Conservation (phyloP, 2,797 vertebrate genomes). For the Artibeus lituratus region DNA sequence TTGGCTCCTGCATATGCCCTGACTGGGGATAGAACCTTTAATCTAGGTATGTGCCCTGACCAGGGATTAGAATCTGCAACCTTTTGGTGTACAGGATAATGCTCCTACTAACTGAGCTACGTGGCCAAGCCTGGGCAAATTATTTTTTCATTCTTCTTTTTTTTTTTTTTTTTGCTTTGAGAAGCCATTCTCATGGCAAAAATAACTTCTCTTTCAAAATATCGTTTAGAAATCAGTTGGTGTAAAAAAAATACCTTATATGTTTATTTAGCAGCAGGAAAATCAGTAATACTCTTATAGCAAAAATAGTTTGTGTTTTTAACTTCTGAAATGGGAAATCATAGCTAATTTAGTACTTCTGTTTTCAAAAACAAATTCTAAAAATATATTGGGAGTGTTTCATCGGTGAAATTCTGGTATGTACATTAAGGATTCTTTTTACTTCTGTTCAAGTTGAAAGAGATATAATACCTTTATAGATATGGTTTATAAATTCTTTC, state of each 20-base stretch:
- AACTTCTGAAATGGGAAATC: constrained; percentile 19
- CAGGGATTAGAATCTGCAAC: neutral
- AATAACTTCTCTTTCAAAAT: constrained; percentile 32
- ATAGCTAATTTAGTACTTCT: constrained; percentile 3
- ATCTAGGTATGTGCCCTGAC: neutral
- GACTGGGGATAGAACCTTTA: too few species aligned
- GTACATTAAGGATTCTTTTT: neutral
- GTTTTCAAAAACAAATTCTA: constrained; percentile 31
- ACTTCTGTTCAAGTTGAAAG: neutral
- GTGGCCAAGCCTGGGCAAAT: neutral
- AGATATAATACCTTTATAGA: neutral
- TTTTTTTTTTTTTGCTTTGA: neutral
- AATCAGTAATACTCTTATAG: neutral
- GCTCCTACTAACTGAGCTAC: neutral
- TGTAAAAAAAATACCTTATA: constrained; percentile 1
- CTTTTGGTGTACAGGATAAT: neutral
- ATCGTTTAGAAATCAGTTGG: neutral
- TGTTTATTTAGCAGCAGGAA: constrained; percentile 25
- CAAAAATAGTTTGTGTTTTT: constrained; percentile 46
- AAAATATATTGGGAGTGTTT: constrained; percentile 12
- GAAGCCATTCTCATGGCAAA: neutral
- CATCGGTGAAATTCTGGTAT: constrained; percentile 7
- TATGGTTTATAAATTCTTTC: neutral
- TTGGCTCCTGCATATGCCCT: neutral
- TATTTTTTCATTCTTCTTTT: neutral